Percentiles rank a stretch among this genome's conserved stretches.
phyloP scores from a whole-genome alignment of 2,113 vertebrate species.

The Crocuta crocuta region DNA sequence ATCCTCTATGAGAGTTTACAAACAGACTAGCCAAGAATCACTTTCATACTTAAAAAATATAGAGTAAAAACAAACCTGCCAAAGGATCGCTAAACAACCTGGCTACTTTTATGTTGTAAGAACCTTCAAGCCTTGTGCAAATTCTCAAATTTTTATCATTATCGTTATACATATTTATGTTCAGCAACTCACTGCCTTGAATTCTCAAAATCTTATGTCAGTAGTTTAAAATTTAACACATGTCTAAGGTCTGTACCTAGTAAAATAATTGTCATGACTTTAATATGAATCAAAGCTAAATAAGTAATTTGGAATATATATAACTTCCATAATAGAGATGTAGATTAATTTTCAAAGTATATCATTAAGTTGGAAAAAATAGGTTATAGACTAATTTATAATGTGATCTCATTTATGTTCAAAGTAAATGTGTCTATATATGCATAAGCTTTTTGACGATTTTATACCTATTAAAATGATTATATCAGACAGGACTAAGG shows the following conservation, averaged over 20 bases:
- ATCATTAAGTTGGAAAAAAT: slow-evolving; percentile 27
- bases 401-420: not conserved
- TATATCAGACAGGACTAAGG: not conserved
- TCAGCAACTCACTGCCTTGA: not conserved
- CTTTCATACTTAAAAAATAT: not conserved
- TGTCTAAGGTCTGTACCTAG: not conserved
- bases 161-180: not conserved
- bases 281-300: slow-evolving; percentile 46
- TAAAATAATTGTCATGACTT: slow-evolving; percentile 25
- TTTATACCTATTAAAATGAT: not conserved
- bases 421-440: not conserved
- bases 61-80: slow-evolving; percentile 25
- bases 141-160: not conserved
- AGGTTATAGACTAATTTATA: not conserved
- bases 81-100: not conserved
- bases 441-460: not conserved
- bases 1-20: not conserved
- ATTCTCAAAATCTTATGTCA: not conserved
- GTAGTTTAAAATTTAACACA: not conserved
- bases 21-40: not conserved
- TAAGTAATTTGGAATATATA: not conserved
- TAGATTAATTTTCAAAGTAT: not conserved
- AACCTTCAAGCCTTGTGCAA: not conserved
- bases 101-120: not conserved
- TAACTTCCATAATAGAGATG: not conserved